Conservation (phyloP, 2,113 vertebrate genomes). For the Ageneiosus marmoratus region DNA sequence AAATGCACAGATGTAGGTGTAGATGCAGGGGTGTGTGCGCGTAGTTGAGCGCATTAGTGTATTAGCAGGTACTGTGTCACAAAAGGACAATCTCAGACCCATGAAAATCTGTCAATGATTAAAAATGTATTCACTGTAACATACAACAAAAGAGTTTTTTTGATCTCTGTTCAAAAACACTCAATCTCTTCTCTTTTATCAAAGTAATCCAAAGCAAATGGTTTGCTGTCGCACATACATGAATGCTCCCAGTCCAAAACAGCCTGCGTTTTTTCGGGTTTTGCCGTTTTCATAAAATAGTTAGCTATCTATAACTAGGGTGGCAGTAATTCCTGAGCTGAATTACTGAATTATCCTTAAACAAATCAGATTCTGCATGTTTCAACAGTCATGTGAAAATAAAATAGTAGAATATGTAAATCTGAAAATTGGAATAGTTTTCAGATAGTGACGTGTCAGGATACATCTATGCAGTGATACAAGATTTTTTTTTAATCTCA, state of each 20-base stretch:
- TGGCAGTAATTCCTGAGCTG: background rate
- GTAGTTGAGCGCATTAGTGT: background rate
- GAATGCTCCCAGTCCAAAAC: background rate
- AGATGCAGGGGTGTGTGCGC: background rate
- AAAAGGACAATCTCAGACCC: background rate
- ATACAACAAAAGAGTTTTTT: background rate
- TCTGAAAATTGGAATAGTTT: background rate
- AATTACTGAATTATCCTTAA: background rate
- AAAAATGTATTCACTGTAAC: background rate
- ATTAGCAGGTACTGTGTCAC: background rate
- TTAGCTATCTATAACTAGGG: background rate
- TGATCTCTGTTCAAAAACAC: background rate
- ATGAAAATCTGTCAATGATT: background rate
- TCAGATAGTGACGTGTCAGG: background rate
- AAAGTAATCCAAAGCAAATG: background rate
- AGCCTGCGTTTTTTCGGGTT: too few relatives aligned
- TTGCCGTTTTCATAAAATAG: background rate
- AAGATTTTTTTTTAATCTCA: background rate
- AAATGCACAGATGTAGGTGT: constrained; percentile 3
- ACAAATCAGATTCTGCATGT: background rate
- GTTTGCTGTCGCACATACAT: background rate
- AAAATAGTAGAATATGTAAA: background rate
- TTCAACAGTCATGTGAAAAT: background rate
- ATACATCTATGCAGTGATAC: background rate
- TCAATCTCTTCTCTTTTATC: background rate